A percentile compares a stretch with the other conserved stretches of the same genome.
phyloP scores from a whole-genome alignment of 2,113 vertebrate species.

The Malurus elegans region DNA sequence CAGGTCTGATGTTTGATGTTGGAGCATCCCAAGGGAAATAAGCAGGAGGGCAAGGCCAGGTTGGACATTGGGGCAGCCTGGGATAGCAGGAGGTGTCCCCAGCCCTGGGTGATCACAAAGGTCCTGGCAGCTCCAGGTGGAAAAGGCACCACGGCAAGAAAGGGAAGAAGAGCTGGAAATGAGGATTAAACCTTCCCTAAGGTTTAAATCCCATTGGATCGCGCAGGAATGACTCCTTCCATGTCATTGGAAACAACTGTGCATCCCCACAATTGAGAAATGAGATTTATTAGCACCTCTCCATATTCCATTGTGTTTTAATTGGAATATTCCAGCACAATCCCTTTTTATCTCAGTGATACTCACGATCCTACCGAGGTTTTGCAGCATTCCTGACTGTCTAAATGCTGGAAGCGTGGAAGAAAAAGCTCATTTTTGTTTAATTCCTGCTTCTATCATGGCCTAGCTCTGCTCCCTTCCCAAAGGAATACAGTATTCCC shows the following conservation, averaged over 20 bases:
- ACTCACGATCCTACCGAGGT: background rate
- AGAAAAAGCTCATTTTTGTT: background rate
- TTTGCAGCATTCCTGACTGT: background rate
- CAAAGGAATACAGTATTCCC: background rate
- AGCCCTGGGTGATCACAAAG: rapidly evolving
- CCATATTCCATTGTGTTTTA: rapidly evolving
- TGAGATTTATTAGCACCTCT: background rate
- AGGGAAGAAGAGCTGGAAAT: background rate
- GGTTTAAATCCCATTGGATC: background rate
- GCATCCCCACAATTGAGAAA: background rate
- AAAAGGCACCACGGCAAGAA: background rate
- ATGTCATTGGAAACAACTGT: rapidly evolving
- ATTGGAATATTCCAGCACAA: background rate
- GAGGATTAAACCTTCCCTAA: background rate
- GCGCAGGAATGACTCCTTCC: background rate
- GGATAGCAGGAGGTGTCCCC: rapidly evolving
- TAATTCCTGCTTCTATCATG: background rate
- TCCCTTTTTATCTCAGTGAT: background rate
- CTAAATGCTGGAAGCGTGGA: background rate
- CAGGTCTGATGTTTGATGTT: rapidly evolving
- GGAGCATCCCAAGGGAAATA: background rate
- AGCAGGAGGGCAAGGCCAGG: background rate
- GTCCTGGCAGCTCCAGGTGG: background rate
- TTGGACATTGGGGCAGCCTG: rapidly evolving
- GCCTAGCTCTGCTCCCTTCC: background rate